Percentiles rank a stretch among this genome's conserved stretches.
phyloP scores from a whole-genome alignment of 64 coral and sea anemone species.

The Actinia tenebrosa region DNA sequence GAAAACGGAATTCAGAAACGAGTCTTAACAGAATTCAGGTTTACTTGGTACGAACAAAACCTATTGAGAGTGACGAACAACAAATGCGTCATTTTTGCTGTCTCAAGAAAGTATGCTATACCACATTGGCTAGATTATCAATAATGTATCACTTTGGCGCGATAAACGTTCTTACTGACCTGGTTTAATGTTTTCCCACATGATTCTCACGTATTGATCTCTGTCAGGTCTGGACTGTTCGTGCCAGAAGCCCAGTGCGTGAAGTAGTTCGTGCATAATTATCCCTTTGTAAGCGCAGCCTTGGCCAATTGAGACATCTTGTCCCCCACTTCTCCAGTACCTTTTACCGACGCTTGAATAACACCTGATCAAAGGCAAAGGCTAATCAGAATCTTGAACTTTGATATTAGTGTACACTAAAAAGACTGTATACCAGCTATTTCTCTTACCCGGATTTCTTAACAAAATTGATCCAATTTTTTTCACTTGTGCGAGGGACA shows the following conservation, averaged over 20 bases:
- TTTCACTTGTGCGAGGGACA: slow-evolving; percentile 27
- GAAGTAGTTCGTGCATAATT: slow-evolving; percentile 13
- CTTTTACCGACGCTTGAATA: not conserved
- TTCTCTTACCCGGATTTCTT: slow-evolving; percentile 39
- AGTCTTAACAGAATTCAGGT: no score
- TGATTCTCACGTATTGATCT: not conserved
- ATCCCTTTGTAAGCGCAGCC: not conserved
- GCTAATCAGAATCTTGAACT: no score
- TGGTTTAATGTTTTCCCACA: no score
- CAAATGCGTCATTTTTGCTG: no score
- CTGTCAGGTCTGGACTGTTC: not conserved
- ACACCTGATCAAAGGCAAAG: not conserved
- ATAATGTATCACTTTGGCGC: no score
- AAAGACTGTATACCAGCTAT: not conserved
- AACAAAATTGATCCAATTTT: slow-evolving; percentile 40
- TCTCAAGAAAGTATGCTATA: no score
- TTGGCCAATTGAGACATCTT: not conserved
- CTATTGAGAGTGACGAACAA: no score
- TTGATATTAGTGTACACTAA: no score
- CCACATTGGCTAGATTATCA: no score
- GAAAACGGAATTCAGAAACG: no score
- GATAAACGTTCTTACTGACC: not conserved
- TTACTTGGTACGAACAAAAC: no score
- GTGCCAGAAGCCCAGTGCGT: not conserved
- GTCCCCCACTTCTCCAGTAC: not conserved